Percentiles rank a stretch among this genome's conserved stretches.
phyloP scores from a whole-genome alignment of 2,113 vertebrate genomes.

The Paramormyrops kingsleyae region DNA sequence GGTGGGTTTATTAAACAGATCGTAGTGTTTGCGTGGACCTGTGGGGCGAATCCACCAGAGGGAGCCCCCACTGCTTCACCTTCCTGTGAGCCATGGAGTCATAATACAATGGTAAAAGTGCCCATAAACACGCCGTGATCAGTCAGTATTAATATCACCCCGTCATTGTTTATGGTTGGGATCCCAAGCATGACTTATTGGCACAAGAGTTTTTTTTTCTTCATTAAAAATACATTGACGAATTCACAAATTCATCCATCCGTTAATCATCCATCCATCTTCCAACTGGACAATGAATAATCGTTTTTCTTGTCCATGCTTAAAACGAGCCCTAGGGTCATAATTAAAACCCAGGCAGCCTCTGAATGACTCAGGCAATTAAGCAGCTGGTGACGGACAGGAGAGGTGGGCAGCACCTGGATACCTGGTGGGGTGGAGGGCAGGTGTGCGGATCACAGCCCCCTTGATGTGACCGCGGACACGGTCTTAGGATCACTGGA shows the following conservation, averaged over 20 bases:
- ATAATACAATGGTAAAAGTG: neutral
- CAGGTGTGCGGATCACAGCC: constrained; percentile 31
- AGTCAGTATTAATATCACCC: neutral
- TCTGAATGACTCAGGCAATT: constrained; percentile 15
- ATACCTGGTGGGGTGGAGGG: constrained; percentile 18
- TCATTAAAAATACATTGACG: neutral
- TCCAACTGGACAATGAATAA: neutral
- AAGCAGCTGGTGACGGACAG: neutral
- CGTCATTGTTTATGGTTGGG: neutral
- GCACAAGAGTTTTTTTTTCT: neutral
- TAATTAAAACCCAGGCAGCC: neutral
- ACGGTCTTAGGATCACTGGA: constrained; percentile 16
- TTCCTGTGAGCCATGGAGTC: neutral
- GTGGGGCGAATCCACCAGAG: neutral
- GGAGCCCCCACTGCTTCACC: neutral
- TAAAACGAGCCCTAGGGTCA: neutral
- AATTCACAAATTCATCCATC: neutral
- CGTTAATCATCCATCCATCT: neutral
- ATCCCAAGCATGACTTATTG: neutral
- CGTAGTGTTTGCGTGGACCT: neutral
- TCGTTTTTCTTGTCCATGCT: neutral
- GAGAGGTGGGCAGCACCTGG: neutral
- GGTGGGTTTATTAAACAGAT: neutral
- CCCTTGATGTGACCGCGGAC: constrained; percentile 14
- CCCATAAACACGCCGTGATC: neutral